phyloP scores from a whole-genome alignment of 1,140 invertebrate species.

The Bombus ignitus region DNA sequence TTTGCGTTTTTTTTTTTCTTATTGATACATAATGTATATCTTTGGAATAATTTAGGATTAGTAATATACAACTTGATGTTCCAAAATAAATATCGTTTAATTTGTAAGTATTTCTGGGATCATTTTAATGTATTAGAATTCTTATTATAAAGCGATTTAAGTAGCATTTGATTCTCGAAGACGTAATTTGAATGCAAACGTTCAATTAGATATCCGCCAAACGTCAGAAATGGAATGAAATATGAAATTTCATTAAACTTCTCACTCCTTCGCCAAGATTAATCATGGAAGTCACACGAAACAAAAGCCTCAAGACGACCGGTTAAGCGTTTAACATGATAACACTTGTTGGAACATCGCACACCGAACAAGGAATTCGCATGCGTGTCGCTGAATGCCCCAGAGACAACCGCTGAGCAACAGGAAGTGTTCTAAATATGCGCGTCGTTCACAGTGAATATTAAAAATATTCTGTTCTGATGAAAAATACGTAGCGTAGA shows the following conservation, averaged over 20 bases:
- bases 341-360: slow-evolving; percentile 5
- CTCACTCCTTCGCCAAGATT: not conserved
- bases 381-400: not conserved
- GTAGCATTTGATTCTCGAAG: no score
- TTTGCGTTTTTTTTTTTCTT: no score
- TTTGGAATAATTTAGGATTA: no score
- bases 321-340: slow-evolving; percentile 12
- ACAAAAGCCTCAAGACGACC: not conserved
- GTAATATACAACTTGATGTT: no score
- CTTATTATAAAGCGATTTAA: no score
- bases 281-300: not conserved
- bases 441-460: slow-evolving; percentile 29
- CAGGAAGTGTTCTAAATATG: slow-evolving; percentile 33
- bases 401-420: slow-evolving; percentile 32
- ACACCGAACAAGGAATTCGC: slow-evolving; percentile 10
- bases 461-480: slow-evolving; percentile 55
- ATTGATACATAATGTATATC: no score
- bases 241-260: not conserved
- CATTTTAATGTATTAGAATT: no score
- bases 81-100: no score
- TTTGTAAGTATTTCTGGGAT: no score
- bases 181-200: not conserved
- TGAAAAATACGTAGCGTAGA: slow-evolving; percentile 54
- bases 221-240: not conserved
- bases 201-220: not conserved